These are phyloP conservation scores for Furcifer pardalis DNA, from an alignment of 2,797 vertebrate species.

Conservation along the genomic window DNA sequence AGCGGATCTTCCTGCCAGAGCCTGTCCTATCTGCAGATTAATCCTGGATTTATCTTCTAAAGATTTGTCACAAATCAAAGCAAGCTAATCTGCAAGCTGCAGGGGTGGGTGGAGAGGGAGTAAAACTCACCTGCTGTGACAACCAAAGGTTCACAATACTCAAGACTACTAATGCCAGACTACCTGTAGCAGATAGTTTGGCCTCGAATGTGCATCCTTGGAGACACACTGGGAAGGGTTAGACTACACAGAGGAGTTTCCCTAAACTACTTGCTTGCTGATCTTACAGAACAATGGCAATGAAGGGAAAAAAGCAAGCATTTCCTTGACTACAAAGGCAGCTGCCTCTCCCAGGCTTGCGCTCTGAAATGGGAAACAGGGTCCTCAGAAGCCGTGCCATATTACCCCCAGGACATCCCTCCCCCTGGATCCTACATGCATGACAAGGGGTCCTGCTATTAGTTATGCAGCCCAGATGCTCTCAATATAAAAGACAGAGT, in stretches of 20 bases:
- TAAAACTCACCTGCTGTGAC: too few species aligned
- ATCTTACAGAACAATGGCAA: background rate
- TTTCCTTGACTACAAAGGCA: background rate
- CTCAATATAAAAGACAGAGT: background rate
- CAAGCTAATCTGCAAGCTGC: too few species aligned
- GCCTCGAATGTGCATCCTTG: background rate
- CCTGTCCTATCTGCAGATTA: too few species aligned
- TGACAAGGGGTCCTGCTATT: background rate
- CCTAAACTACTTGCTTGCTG: background rate
- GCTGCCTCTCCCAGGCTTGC: background rate
- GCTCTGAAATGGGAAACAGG: background rate
- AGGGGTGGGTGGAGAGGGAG: too few species aligned
- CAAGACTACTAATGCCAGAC: background rate
- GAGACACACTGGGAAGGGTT: background rate
- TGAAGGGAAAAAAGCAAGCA: background rate
- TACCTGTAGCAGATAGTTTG: background rate
- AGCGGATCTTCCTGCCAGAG: too few species aligned
- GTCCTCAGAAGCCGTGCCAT: background rate
- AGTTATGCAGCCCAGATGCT: constrained; percentile 4
- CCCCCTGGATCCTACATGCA: background rate
- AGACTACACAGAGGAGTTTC: background rate
- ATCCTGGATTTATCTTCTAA: too few species aligned
- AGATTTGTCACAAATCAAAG: too few species aligned
- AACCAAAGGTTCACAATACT: too few species aligned
- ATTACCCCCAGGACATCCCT: background rate